Evolutionary conservation across 2,113 vertebrate genomes (phyloP), one percentile per base, ranked within the genome.

Genomic region (Tiliqua scincoides): DNA sequence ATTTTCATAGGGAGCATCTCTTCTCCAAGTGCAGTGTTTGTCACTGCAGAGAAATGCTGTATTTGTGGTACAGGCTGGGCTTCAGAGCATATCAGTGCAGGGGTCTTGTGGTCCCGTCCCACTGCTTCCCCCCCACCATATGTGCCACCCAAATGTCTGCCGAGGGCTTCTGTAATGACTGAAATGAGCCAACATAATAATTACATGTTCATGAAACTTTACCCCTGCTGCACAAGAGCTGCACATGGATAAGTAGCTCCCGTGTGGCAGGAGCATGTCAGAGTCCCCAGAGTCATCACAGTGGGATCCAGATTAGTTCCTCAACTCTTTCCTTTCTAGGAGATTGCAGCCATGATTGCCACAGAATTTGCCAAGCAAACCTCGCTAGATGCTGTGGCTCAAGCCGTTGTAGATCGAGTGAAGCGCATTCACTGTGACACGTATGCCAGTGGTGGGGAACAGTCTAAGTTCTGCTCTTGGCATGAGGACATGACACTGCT

Each of bases 401-500:
- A 99, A 95, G 98, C 98, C 0, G 99, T 99, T 91, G 99, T 99
- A 91, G 99, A 99, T 92, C 96, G 99, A 0, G 97, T 99, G 18
- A 98, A 97, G 70, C 97, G 98, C 61, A 97, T 99, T 86, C 99
- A 99, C 90, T 96, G 98, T 0, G 99, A 99, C 90, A 98, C 97
- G 32, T 99, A 97, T 27, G 97, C 97, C 91, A 98, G 98, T 0
- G 98, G 98, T 2, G 97, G 95, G 89, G 97, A 99, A 89, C 96
- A 98, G n/a, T 97, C 98, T 15, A 93, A 97, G 65, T 97, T 96
- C 95, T 98, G 98, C 89, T 96, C 97, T 0, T 94, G 96, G n/a
- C 99, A 99, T 0, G 99, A 99, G 92, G 99, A 99, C 96, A 99
- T 99, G 99, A 99, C 98, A 0, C 95, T 99, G 92, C 97, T 99